Evolutionary conservation across 2,888 invertebrate species (phyloP).

Genomic region (Junonia oenone): DNA sequence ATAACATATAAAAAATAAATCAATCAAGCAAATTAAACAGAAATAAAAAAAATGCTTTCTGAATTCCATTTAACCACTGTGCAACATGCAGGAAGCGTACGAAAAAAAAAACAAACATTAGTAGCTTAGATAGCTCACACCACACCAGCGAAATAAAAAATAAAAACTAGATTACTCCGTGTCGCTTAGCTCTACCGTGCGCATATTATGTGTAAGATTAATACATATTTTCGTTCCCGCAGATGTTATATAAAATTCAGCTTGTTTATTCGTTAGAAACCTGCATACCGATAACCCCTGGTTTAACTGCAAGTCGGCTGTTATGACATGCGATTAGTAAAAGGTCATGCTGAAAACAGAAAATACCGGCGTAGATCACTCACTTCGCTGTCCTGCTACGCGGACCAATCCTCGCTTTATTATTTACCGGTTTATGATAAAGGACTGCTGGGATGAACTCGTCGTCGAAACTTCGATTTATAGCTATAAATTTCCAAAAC

Average conservation of each 20-base stretch:
- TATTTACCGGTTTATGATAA: background rate
- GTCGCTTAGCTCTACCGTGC: background rate
- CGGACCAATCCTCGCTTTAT: background rate
- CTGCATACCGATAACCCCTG: conserved; percentile 3
- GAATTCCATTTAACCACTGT: background rate
- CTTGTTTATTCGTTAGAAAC: conserved; percentile 5
- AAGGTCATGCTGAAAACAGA: conserved; percentile 46
- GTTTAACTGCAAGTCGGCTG: conserved; percentile 3
- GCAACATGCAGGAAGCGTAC: conserved; percentile 8
- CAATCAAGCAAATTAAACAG: background rate
- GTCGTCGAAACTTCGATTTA: background rate
- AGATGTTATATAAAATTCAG: background rate
- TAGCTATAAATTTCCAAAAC: background rate
- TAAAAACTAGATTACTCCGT: background rate
- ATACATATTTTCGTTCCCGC: background rate
- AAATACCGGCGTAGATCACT: conserved; percentile 72
- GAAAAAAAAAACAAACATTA: background rate
- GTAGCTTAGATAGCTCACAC: background rate
- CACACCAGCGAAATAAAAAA: background rate
- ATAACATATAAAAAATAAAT: background rate
- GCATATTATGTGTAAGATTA: background rate
- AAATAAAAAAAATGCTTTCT: background rate
- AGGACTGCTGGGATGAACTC: background rate
- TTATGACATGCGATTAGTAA: conserved; percentile 50
- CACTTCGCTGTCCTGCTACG: conserved; percentile 35